Conservation (phyloP, 2,113 vertebrate species). For the Erythrocercus mccallii region DNA sequence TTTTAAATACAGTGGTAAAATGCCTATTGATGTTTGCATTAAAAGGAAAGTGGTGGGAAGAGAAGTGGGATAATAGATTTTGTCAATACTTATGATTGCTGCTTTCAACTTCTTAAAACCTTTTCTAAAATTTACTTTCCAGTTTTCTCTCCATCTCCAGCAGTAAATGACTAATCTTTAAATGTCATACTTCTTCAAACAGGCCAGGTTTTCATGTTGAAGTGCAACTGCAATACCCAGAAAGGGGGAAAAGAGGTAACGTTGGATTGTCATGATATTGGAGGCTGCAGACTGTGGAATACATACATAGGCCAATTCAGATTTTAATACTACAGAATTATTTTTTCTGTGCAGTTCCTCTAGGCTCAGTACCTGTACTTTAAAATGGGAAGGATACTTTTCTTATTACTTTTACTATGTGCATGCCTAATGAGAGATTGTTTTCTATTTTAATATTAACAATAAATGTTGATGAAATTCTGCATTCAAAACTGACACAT, state of each 20-base stretch:
- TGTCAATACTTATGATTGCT: background rate
- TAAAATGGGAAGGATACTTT: background rate
- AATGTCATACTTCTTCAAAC: background rate
- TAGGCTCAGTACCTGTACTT: background rate
- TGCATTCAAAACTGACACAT: background rate
- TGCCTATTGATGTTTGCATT: background rate
- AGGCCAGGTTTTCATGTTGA: background rate
- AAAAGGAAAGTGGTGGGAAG: background rate
- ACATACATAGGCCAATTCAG: background rate
- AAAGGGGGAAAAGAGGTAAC: background rate
- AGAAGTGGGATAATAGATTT: background rate
- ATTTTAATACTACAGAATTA: background rate
- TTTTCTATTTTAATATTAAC: background rate
- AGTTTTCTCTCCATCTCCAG: background rate
- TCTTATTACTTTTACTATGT: background rate
- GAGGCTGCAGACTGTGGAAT: background rate
- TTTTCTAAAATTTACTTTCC: background rate
- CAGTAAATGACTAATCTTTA: background rate
- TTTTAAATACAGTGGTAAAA: background rate
- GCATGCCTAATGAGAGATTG: background rate
- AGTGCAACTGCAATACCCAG: background rate
- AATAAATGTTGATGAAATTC: background rate
- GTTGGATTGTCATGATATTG: background rate
- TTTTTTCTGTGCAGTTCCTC: background rate
- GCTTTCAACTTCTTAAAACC: background rate